Evolutionary conservation across 1,140 invertebrate species (phyloP), one percentile per base, ranked within the genome.

Genomic region (Batillaria attramentaria): DNA sequence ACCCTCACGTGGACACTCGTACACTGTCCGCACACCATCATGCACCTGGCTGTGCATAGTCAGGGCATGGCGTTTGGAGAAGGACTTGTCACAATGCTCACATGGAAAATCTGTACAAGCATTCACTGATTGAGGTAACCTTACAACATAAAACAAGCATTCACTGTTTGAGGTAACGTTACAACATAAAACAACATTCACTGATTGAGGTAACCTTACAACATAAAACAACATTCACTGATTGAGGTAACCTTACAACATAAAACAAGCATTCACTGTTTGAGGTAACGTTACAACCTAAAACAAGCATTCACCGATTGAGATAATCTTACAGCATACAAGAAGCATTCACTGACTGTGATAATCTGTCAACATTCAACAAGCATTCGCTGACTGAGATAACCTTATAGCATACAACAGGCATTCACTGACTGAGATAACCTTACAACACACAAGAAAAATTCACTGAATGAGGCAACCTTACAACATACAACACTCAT

Each of bases 11-110:
- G 73, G 73, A 31, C 73, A 75, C 28, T 35, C 8, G 46, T 57
- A 37, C 3, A 39, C n/a, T 10, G 39, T 20, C 24, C 18, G 28
- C 33, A 39, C 13, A 2, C 28, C 57, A 28, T 60, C 39, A 35
- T 62, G 73, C 20, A 57, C 42, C 24, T 54, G 73, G 31, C 31
- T 50, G 39, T 75, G 73, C 20, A 28, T 42, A 57, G 35, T 62
- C 73, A 75, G 54, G 5, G 62, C 28, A 37, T 75, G 57, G 39
- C 37, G 39, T 39, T 75, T 75, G 20, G 54, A 35, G 31, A 75
- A 75, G 13, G n/a, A 31, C 73, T 62, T 60, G 73, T 39, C 37
- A 54, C 73, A 75, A 1, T n/a, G 3, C 5, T 60, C 54, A 28
- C 73, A 75, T 37, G 0, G 24, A 31, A 28, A 33, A 28, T 62